Evolutionary conservation across 2,113 vertebrate species (phyloP).

Genomic region (Petromus typicus): DNA sequence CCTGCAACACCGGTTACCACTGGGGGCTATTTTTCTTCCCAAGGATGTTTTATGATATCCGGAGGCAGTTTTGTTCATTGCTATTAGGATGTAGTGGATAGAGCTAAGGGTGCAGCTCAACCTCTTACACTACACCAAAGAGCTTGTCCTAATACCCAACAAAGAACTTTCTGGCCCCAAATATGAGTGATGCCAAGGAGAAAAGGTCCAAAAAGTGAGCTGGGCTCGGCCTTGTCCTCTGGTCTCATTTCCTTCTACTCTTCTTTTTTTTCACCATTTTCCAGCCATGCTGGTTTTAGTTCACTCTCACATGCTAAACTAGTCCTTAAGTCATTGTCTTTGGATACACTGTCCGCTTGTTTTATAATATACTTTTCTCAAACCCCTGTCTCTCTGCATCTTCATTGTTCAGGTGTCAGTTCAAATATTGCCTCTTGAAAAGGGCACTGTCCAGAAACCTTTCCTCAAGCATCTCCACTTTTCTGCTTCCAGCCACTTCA

Average conservation of each 20-base stretch:
- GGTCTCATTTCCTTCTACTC: background rate
- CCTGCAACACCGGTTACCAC: background rate
- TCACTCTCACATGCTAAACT: background rate
- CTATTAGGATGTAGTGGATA: background rate
- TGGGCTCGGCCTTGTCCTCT: background rate
- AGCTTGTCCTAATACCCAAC: background rate
- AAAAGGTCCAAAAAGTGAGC: background rate
- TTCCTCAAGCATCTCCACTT: background rate
- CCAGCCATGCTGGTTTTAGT: background rate
- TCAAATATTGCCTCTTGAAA: background rate
- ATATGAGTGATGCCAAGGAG: fast-evolving
- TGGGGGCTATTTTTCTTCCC: background rate
- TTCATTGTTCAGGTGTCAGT: background rate
- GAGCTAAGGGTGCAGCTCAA: background rate
- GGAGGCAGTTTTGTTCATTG: background rate
- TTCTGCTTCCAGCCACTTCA: background rate
- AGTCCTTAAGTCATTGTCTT: background rate
- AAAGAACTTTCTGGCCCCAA: background rate
- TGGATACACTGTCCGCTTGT: background rate
- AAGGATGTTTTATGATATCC: background rate
- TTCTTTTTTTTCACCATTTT: background rate
- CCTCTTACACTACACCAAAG: background rate
- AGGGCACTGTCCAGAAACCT: background rate
- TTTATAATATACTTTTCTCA: background rate
- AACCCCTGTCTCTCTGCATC: background rate